Evolutionary conservation across 2,888 invertebrate species (phyloP).

Genomic region (Diabrotica balteata): DNA sequence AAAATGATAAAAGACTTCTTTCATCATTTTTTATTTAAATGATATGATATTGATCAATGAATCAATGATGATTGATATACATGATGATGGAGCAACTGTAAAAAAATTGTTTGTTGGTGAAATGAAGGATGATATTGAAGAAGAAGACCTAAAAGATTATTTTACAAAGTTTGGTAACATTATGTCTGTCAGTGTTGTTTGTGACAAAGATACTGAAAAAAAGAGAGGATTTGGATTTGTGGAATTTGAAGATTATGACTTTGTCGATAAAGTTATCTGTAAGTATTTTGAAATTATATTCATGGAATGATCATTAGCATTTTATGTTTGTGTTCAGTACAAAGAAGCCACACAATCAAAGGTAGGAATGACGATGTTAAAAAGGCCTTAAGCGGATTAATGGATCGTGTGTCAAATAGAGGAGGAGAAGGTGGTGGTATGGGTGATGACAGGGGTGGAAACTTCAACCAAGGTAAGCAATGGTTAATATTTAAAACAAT

Average conservation of each 20-base stretch:
- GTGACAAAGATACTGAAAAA: constrained; percentile 92
- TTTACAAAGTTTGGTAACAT: constrained; percentile 85
- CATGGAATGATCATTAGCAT: background rate
- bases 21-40: no score
- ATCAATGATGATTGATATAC: constrained; percentile 89
- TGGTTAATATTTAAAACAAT: no score
- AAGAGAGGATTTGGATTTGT: constrained; percentile 96
- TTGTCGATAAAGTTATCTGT: constrained; percentile 95
- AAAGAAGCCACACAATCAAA: constrained; percentile 82
- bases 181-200: constrained; percentile 83
- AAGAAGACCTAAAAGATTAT: constrained; percentile 84
- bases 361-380: constrained; percentile 90
- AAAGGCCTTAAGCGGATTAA: constrained; percentile 88
- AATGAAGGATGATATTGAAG: constrained; percentile 90
- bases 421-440: constrained; percentile 65
- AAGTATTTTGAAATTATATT: constrained; percentile 58
- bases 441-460: constrained; percentile 61
- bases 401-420: constrained; percentile 68
- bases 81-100: constrained; percentile 92
- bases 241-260: constrained; percentile 96
- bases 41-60: no score
- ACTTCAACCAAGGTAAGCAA: constrained; percentile 57
- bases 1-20: no score
- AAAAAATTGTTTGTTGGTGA: constrained; percentile 96
- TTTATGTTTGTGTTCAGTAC: constrained; percentile 64